Conservation (phyloP, 2,113 vertebrate genomes). For the Eira barbara region DNA sequence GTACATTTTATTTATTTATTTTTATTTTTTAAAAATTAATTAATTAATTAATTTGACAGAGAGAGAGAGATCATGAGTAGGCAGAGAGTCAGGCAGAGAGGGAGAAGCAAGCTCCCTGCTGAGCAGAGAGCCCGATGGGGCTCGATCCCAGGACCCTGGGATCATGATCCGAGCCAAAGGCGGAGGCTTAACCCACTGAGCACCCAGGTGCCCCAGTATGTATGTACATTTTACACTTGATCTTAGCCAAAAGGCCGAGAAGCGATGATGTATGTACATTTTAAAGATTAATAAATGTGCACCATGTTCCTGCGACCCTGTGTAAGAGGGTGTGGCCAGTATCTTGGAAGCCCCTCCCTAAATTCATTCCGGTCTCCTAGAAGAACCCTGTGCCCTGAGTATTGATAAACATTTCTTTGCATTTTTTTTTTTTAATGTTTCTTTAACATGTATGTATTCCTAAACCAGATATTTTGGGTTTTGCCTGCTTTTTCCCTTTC, state of each 20-base stretch:
- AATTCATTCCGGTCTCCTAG: neutral
- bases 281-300: neutral
- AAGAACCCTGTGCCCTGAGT: neutral
- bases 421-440: neutral
- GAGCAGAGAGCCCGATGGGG: too few species aligned
- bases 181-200: too few species aligned
- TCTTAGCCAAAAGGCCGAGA: too few species aligned
- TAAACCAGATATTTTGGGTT: neutral
- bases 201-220: too few species aligned
- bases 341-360: neutral
- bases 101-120: too few species aligned
- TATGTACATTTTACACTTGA: neutral
- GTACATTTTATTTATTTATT: neutral
- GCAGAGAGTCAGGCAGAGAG: too few species aligned
- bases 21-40: too few species aligned
- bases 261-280: neutral
- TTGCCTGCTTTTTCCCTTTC: neutral
- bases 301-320: too few species aligned
- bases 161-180: too few species aligned
- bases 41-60: too few species aligned
- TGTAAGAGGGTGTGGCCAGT: neutral
- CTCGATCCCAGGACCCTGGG: too few species aligned
- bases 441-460: neutral
- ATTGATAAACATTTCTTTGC: neutral
- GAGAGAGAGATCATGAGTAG: too few species aligned